Conservation (phyloP, 2,113 vertebrate species). For the Callospermophilus lateralis region DNA sequence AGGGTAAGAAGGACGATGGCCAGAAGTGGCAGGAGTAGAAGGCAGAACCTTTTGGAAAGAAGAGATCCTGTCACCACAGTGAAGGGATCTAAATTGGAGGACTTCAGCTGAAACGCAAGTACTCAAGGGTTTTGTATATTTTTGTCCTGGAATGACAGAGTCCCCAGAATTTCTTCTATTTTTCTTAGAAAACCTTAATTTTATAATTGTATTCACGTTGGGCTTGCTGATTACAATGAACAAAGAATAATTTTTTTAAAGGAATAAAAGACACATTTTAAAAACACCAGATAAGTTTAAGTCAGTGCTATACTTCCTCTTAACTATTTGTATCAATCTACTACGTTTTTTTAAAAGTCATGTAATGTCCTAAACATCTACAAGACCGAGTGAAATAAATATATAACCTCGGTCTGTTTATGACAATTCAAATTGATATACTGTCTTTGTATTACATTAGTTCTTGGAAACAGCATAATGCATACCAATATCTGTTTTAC, state of each 20-base stretch:
- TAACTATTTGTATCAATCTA: background rate
- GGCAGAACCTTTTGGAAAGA: conserved; percentile 17
- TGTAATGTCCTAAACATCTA: background rate
- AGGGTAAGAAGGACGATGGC: conserved; percentile 4
- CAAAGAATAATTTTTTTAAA: background rate
- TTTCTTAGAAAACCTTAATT: background rate
- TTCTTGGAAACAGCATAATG: background rate
- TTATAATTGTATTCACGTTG: background rate
- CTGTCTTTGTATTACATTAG: background rate
- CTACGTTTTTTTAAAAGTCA: background rate
- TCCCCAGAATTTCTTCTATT: background rate
- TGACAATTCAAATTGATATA: background rate
- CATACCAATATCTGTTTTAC: background rate
- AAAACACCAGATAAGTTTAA: too few species aligned
- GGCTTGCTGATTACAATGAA: background rate
- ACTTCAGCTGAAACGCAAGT: background rate
- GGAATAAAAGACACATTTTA: background rate
- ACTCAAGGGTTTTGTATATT: background rate
- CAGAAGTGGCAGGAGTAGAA: conserved; percentile 24
- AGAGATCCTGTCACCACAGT: conserved; percentile 24
- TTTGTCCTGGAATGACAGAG: background rate
- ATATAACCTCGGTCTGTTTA: background rate
- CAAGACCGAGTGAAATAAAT: background rate
- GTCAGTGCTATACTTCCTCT: too few species aligned
- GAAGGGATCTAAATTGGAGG: background rate